These are phyloP conservation scores for Tiaroga cobitis DNA, from an alignment of 2,797 vertebrate species.

Conservation along the genomic window DNA sequence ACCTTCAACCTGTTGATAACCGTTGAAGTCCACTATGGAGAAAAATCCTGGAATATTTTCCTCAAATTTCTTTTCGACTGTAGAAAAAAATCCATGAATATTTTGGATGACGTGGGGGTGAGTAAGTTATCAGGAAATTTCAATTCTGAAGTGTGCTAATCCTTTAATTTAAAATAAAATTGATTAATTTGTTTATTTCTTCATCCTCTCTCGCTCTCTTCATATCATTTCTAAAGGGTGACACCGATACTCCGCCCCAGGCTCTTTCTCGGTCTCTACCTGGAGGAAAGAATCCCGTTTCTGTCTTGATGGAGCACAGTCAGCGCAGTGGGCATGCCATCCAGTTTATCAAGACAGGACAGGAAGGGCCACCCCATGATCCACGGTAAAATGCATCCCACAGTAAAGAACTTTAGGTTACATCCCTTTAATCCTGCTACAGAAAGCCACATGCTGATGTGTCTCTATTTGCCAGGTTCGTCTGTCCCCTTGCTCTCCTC, in stretches of 20 bases:
- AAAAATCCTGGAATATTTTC: too few species aligned
- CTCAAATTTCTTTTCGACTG: too few species aligned
- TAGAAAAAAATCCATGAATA: too few species aligned
- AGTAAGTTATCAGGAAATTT: too few species aligned
- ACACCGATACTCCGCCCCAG: slow-evolving; percentile 68
- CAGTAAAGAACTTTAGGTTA: neutral
- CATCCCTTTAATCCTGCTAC: neutral
- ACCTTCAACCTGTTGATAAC: too few species aligned
- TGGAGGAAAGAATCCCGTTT: slow-evolving; percentile 93
- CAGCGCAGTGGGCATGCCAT: slow-evolving; percentile 89
- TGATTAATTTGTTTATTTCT: neutral
- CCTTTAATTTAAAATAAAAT: neutral
- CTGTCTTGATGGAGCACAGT: slow-evolving; percentile 91
- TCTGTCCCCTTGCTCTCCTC: neutral
- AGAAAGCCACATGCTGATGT: neutral
- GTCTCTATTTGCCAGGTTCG: neutral
- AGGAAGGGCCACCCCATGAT: slow-evolving; percentile 94
- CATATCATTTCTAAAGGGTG: slow-evolving; percentile 37
- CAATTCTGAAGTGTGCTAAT: too few species aligned
- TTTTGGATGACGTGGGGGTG: too few species aligned
- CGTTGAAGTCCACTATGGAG: too few species aligned
- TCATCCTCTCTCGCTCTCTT: neutral
- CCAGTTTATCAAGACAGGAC: slow-evolving; percentile 90
- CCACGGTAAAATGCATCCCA: slow-evolving; percentile 82
- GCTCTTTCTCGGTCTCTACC: slow-evolving; percentile 79